Percentiles rank a stretch among this genome's conserved stretches.
These are phyloP conservation scores for Sinhomidia bicolor DNA, from an alignment of 2,888 invertebrate species.

Conservation along the genomic window DNA sequence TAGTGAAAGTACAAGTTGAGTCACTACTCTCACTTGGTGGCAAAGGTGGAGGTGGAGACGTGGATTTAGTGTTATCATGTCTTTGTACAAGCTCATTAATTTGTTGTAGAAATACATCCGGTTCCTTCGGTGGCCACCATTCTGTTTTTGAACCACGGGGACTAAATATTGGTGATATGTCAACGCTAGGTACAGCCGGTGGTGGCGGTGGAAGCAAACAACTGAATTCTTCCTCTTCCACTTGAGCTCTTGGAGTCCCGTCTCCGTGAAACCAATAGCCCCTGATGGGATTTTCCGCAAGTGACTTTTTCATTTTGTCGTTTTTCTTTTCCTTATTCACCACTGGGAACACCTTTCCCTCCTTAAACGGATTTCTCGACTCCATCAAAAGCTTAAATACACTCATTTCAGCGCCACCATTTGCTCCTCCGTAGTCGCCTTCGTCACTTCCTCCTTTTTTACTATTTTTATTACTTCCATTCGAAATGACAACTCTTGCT, in stretches of 20 bases:
- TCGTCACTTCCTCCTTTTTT: neutral
- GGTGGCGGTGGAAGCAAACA: neutral
- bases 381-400: neutral
- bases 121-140: neutral
- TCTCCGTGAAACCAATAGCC: neutral
- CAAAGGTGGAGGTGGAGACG: neutral
- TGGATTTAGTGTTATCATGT: slow-evolving; percentile 10
- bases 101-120: neutral
- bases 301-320: neutral
- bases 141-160: neutral
- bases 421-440: neutral
- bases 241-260: neutral
- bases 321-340: neutral
- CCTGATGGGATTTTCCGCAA: slow-evolving; percentile 6
- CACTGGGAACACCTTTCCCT: neutral
- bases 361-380: neutral
- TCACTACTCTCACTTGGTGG: neutral
- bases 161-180: neutral
- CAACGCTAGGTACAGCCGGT: neutral
- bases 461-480: neutral
- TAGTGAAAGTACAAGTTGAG: neutral
- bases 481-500: neutral
- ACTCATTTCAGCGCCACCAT: neutral
- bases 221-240: neutral
- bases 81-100: neutral